Conservation (phyloP, 2,113 vertebrate species). For the Antechinus stuartii region DNA sequence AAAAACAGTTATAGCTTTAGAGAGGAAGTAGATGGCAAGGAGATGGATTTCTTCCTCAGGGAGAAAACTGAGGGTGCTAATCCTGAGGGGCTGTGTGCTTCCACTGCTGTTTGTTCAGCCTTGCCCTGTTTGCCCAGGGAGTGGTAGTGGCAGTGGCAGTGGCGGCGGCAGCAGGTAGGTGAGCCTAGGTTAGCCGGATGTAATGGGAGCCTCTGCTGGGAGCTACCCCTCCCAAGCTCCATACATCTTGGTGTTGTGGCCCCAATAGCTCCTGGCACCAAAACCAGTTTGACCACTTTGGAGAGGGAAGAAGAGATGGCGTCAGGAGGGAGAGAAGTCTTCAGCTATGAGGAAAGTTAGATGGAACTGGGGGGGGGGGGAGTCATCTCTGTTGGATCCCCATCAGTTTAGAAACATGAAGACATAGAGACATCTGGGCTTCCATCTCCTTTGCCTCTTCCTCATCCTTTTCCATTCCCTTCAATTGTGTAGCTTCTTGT, state of each 20-base stretch:
- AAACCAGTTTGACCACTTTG: constrained; percentile 67
- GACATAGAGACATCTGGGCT: no score
- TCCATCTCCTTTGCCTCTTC: background rate
- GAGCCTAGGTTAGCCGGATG: constrained; percentile 8
- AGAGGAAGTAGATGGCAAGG: background rate
- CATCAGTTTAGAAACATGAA: background rate
- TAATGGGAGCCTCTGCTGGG: background rate
- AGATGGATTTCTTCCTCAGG: background rate
- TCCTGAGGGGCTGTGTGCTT: constrained; percentile 43
- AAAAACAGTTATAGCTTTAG: background rate
- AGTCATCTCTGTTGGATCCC: background rate
- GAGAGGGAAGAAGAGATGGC: background rate
- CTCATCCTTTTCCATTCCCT: background rate
- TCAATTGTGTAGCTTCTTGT: background rate
- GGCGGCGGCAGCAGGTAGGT: constrained; percentile 46
- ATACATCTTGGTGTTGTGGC: background rate
- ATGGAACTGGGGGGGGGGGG: background rate
- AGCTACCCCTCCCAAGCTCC: background rate
- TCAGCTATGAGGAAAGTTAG: background rate
- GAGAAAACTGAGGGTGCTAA: constrained; percentile 26
- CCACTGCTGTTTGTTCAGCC: constrained; percentile 65
- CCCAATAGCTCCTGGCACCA: constrained; percentile 53
- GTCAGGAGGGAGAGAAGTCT: background rate
- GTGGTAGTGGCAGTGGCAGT: constrained; percentile 24
- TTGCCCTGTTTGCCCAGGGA: constrained; percentile 83